Percentiles rank a stretch among this genome's conserved stretches.
Conservation (phyloP, 2,888 invertebrate species). For the Parasteatoda lunata region DNA sequence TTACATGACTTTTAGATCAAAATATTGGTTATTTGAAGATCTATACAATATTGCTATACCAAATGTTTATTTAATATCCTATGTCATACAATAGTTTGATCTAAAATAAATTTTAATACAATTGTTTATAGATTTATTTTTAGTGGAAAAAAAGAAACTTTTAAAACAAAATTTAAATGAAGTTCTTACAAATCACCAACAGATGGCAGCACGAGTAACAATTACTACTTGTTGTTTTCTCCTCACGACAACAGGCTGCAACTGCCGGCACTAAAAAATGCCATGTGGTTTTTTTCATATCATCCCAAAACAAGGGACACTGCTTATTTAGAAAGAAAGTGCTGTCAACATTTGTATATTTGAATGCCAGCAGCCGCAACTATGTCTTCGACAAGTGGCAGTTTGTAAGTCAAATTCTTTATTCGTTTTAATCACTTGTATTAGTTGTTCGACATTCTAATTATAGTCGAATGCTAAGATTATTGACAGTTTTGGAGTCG, state of each 20-base stretch:
- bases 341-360: background rate
- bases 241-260: background rate
- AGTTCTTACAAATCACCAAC: background rate
- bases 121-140: too few species aligned
- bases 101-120: too few species aligned
- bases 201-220: background rate
- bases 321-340: background rate
- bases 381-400: conserved; percentile 61
- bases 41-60: too few species aligned
- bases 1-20: too few species aligned
- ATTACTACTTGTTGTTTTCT: background rate
- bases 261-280: background rate
- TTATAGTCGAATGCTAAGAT: background rate
- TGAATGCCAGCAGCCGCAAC: background rate
- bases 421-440: background rate
- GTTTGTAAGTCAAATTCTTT: conserved; percentile 42
- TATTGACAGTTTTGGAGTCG: background rate
- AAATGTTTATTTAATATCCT: too few species aligned
- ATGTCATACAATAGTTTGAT: too few species aligned
- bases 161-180: too few species aligned
- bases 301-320: background rate
- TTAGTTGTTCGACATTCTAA: too few species aligned
- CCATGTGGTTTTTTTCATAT: background rate
- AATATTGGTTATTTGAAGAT: too few species aligned
- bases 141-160: too few species aligned